These are phyloP conservation scores for Hemicordylus capensis DNA, from an alignment of 2,113 vertebrate genomes.

Conservation along the genomic window DNA sequence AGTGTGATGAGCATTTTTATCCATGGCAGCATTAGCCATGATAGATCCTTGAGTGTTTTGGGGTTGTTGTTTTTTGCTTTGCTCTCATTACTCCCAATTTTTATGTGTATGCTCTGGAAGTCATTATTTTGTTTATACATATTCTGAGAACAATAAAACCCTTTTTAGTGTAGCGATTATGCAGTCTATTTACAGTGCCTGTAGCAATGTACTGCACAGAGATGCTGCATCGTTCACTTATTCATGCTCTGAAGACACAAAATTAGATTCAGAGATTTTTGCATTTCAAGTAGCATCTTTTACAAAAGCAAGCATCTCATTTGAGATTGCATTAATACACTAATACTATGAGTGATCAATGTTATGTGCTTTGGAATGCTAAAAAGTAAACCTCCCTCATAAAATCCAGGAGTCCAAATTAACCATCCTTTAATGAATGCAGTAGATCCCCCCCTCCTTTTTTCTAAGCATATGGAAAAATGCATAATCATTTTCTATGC, in stretches of 20 bases:
- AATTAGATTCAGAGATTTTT: constrained; percentile 14
- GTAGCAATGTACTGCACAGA: background rate
- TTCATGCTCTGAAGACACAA: constrained; percentile 1
- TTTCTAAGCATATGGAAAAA: constrained; percentile 36
- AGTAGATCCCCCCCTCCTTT: background rate
- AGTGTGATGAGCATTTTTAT: background rate
- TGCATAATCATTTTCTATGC: constrained; percentile 41
- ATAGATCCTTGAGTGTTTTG: background rate
- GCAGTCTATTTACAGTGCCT: background rate
- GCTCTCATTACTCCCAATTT: background rate
- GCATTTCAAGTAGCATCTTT: constrained; percentile 60
- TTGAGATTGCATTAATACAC: constrained; percentile 61
- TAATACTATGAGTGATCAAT: constrained; percentile 65
- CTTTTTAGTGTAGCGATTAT: background rate
- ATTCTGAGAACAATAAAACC: constrained; percentile 13
- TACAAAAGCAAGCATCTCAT: constrained; percentile 59
- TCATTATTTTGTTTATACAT: background rate
- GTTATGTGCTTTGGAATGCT: constrained; percentile 43
- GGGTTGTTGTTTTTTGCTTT: background rate
- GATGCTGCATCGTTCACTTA: constrained; percentile 2
- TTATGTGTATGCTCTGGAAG: constrained; percentile 6
- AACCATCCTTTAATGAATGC: constrained; percentile 57
- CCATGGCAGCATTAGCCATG: background rate
- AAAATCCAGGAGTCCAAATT: constrained; percentile 52
- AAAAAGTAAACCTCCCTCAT: constrained; percentile 39